These are phyloP conservation scores for Echinops telfairi DNA, from an alignment of 2,113 vertebrate genomes.

Conservation along the genomic window DNA sequence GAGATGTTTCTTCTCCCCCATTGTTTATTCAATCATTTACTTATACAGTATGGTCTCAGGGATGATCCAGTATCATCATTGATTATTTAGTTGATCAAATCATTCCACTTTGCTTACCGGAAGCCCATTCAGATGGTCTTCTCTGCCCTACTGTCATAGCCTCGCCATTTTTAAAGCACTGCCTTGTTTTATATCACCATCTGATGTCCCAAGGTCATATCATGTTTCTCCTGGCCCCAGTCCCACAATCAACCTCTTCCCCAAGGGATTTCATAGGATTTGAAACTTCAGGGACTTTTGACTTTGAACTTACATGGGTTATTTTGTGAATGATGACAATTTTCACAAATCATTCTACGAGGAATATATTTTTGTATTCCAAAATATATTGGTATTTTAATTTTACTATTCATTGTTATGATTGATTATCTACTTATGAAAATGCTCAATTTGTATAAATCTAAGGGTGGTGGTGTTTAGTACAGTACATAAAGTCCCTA, in stretches of 20 bases:
- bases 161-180: neutral
- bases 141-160: neutral
- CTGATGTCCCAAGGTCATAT: neutral
- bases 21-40: neutral
- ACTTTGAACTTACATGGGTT: no score
- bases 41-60: neutral
- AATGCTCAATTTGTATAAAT: no score
- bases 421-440: no score
- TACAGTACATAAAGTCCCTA: no score
- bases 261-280: neutral
- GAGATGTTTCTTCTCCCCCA: neutral
- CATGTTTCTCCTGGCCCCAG: neutral
- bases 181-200: neutral
- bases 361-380: no score
- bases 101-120: neutral
- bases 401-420: no score
- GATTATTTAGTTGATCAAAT: constrained; percentile 32
- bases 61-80: neutral
- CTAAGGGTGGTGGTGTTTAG: no score
- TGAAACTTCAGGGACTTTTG: neutral
- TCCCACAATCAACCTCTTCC: neutral
- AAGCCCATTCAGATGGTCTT: neutral
- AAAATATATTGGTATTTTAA: no score
- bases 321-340: no score
- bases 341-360: no score